Evolutionary conservation across 2,113 vertebrate genomes (phyloP), one percentile per base, ranked within the genome.

Genomic region (Aptenodytes forsteri): DNA sequence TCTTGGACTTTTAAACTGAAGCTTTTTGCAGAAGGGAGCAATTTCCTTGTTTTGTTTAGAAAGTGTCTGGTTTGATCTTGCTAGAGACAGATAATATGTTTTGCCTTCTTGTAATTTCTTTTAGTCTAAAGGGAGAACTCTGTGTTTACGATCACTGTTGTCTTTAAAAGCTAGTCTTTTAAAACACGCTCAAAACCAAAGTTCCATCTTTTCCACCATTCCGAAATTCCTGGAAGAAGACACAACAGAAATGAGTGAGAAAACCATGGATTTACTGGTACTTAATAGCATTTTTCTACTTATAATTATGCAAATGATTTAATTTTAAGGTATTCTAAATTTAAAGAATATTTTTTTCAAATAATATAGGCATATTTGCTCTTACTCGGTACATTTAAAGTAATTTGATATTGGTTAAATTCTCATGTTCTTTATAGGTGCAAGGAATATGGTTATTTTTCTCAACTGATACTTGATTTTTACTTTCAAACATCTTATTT

Each of bases 211-310:
- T 55, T 97, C 98, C 32, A 81, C 97, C n/a, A 49, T 99, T 69
- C 99, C 99, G 0, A 98, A 96, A 80, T 99, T 99, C 94, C 93
- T 99, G 29, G 98, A 98, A 95, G 98, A 98, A 49, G 98, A 98
- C 66, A 95, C 96, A 46, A 73, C 76, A 52, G 98, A 98, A 69
- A 87, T 97, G 40, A 97, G 70, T 18, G 97, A 98, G 91, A 98
- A 93, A 95, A 88, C 96, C 55, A 3, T 75, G 52, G 88, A 97
- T 70, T 85, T 96, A 21, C 98, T 98, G 98, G 99, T 99, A 92
- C 36, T 50, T 88, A 38, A 30, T 59, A 38, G 5, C 27, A 49
- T 50, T 47, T 50, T 90, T 86, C 20, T 27, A 47, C 69, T 95
- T 95, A 42, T 0, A 21, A 5, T 50, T 78, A 23, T 78, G 76